Conservation (phyloP, 1,140 invertebrate species). For the Pseudomyrmex concolor region DNA sequence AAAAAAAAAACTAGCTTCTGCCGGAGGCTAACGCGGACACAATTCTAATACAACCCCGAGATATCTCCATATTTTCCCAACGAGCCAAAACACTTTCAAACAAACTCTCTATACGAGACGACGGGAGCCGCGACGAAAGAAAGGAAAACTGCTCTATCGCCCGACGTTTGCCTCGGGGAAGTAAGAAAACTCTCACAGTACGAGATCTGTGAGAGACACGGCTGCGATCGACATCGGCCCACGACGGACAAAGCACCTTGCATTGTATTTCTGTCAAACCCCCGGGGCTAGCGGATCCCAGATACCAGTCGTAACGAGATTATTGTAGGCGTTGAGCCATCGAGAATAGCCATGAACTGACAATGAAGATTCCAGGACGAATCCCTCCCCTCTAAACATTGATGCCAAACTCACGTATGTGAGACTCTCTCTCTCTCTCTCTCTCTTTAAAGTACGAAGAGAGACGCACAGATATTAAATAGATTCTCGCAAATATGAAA, state of each 20-base stretch:
- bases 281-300: constrained; percentile 55
- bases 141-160: constrained; percentile 49
- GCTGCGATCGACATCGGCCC: constrained; percentile 64
- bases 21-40: constrained; percentile 27
- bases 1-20: constrained; percentile 10
- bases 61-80: constrained; percentile 80
- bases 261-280: constrained; percentile 80
- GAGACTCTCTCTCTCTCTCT: constrained; percentile 25
- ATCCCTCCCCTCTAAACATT: constrained; percentile 59
- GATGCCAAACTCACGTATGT: constrained; percentile 68
- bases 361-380: constrained; percentile 68
- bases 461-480: background rate
- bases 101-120: constrained; percentile 59
- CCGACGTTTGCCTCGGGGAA: constrained; percentile 54
- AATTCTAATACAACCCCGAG: constrained; percentile 57
- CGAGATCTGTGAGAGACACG: constrained; percentile 53
- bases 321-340: constrained; percentile 82
- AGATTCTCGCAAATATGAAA: background rate
- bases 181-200: constrained; percentile 70
- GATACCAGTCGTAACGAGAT: constrained; percentile 82
- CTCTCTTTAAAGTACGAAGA: no score
- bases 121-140: constrained; percentile 45
- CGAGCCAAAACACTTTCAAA: constrained; percentile 78
- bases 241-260: constrained; percentile 80
- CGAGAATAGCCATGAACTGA: constrained; percentile 69